Conservation (phyloP, 2,113 vertebrate genomes). For the Saimiri boliviensis region DNA sequence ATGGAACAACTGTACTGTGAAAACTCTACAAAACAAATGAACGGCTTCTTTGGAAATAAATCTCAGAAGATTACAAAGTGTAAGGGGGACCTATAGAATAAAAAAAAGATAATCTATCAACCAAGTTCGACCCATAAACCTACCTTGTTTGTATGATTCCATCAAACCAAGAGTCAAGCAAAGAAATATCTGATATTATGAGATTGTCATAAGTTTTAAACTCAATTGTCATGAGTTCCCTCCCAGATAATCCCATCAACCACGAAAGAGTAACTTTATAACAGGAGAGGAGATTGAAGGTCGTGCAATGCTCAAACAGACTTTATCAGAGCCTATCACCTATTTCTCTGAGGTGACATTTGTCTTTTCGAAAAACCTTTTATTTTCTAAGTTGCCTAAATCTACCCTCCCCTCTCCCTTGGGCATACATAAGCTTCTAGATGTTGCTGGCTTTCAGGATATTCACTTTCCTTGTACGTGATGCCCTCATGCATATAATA, state of each 20-base stretch:
- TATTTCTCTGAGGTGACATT: not conserved
- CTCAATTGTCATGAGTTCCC: not conserved
- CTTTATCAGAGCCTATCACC: not conserved
- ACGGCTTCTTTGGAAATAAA: not conserved
- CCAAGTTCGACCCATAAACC: not conserved
- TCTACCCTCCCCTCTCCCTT: not conserved
- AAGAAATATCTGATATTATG: not conserved
- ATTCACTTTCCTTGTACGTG: not conserved
- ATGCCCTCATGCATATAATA: not conserved
- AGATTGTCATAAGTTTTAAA: not conserved
- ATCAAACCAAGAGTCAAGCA: not conserved
- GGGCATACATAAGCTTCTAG: not conserved
- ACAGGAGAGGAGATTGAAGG: not conserved
- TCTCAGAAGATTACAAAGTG: not conserved
- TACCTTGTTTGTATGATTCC: not conserved
- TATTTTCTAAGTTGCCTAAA: not conserved
- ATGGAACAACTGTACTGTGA: not conserved
- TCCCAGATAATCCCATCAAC: not conserved
- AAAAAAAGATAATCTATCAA: not conserved
- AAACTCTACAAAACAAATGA: not conserved
- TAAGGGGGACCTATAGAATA: fast-evolving
- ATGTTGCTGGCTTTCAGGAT: not conserved
- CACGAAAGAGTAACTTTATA: not conserved
- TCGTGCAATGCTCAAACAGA: not conserved
- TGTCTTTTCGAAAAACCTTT: not conserved